Base-by-base conservation (phyloP, 2,113 vertebrate genomes). In the Dasyurus viverrinus region DNA sequence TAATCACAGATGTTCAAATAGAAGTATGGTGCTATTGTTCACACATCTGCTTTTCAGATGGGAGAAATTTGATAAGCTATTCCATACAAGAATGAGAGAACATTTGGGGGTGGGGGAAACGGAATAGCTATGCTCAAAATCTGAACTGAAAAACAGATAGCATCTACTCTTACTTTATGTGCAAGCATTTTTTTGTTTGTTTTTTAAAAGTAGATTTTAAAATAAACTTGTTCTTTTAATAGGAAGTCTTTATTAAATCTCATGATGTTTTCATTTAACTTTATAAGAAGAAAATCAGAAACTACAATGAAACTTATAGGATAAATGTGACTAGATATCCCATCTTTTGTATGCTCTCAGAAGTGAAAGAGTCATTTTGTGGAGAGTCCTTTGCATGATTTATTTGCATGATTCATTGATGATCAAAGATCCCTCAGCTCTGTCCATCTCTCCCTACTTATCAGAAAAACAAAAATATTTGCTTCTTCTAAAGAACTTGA, bases 201-300 rank as follows among this genome's bases (percentile, higher is more conserved):
- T 47, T 57, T 92, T 98, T 96, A 92, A 76, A 96, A 97, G 96
- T 95, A 94, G 94, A 98, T 94, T 57, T 90, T 96, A 92, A 95
- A 93, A 93, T 92, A 96, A 96, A 98, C 96, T 94, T 97, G 96
- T 55, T 95, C 93, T 97, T 95, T 96, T 92, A 98, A 97, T 93
- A 94, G 93, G 89, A 96, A 97, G 48, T 0, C 27, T n/a, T 97
- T 95, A 95, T 94, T 96, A 90, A 50, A 53, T 92, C 54, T 91
- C 90, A 60, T 94, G 95, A 92, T 90, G 96, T 94, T 93, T 94
- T 22, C 91, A 76, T 97, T 97, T 96, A 97, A 94, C 94, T 97
- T 95, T 95, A 96, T 97, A 93, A 97, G 93, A 96, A 90, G 89
- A 92, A 97, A 98, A 97, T 98, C 96, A 96, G 94, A 96, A 97